Evolutionary conservation across 2,888 invertebrate species (phyloP), one percentile per base, ranked within the genome.

Genomic region (Unio delphinus): DNA sequence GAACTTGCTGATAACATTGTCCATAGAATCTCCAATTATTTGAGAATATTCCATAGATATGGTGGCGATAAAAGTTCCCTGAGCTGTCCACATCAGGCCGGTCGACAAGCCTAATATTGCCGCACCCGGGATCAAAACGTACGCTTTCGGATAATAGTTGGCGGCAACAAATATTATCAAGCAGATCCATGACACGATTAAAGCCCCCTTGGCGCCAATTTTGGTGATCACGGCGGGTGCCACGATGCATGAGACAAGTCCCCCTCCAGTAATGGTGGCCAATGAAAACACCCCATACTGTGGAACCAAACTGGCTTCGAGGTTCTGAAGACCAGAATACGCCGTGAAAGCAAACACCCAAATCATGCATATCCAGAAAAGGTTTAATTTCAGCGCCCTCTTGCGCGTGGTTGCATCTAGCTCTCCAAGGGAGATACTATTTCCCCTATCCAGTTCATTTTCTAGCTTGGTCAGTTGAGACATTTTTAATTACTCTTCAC

Each of bases 281-380:
- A 83, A 68, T 5, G 81, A 78, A 69, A 79, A 83, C 17, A 77
- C 75, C 20, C 83, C 83, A 26, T 78, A 68, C 23, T 72, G 74
- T 1, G 79, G 78, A 58, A 79, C 80, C 20, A 83, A 67, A 55
- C 78, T 78, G 11, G 76, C 71, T 65, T 83, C 81, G 11, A 83
- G 64, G 61, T 83, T 81, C 45, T 45, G 45, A 45, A 45, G 45
- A 45, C 81, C 81, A 4, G 80, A 79, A 58, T 76, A 83, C 0
- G 83, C 80, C 0, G 83, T 83, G 63, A 79, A 81, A 17, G 81
- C 75, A 55, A 83, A 80, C 45, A 83, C 65, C 83, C 81, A 81
- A 30, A 80, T 70, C 15, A 80, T 28, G 61, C 81, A 79, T 15
- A 81, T 72, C 65, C 77, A 76, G 5, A 68, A 70, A 20, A 79